A percentile compares a stretch with the other conserved stretches of the same genome.
These are phyloP conservation scores for Magallana ariakensis DNA, from an alignment of 1,140 invertebrate genomes.

Conservation along the genomic window DNA sequence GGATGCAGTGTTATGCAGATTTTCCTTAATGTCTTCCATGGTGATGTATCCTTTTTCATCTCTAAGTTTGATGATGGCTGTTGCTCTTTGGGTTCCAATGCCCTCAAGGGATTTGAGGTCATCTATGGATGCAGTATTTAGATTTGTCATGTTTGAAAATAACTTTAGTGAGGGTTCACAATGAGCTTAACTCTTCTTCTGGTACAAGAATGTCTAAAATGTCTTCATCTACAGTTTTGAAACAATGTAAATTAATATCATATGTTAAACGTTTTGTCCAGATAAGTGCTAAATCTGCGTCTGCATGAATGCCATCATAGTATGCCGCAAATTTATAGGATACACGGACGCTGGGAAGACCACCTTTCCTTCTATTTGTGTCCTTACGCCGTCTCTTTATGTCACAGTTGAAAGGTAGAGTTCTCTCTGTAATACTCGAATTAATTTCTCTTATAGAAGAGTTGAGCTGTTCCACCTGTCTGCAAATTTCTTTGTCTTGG, in stretches of 20 bases:
- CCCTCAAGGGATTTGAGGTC: neutral
- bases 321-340: neutral
- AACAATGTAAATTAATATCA: neutral
- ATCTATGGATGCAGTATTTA: neutral
- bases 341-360: neutral
- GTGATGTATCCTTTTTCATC: no score
- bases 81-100: neutral
- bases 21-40: neutral
- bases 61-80: neutral
- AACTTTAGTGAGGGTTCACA: neutral
- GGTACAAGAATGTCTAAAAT: neutral
- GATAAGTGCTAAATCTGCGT: conserved; percentile 6
- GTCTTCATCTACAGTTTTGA: neutral
- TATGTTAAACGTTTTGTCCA: conserved; percentile 8
- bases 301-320: conserved; percentile 6
- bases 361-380: neutral
- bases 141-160: neutral
- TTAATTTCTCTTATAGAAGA: neutral
- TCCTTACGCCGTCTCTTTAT: neutral
- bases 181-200: conserved; percentile 16
- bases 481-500: neutral
- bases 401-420: neutral
- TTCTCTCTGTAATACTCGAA: neutral
- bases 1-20: neutral
- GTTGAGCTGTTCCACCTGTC: no score